Evolutionary conservation across 2,797 vertebrate genomes (phyloP).

Genomic region (Pangasius mekongensis): DNA sequence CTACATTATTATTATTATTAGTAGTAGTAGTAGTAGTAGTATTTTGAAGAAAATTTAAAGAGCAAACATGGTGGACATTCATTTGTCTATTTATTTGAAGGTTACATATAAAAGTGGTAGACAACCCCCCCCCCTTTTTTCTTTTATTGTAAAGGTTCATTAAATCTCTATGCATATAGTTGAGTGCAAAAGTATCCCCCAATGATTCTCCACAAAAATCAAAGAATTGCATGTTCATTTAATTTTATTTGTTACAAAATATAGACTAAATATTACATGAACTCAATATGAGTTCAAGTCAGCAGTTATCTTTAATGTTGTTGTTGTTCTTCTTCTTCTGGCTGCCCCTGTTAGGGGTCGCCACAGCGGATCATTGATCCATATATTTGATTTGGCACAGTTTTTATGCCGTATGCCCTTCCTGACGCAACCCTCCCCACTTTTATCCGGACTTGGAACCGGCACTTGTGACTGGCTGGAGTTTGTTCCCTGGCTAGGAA

Average conservation of each 20-base stretch:
- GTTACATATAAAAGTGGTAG: neutral
- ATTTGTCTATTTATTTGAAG: neutral
- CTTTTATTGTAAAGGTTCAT: neutral
- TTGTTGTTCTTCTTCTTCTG: no score
- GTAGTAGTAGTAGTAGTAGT: neutral
- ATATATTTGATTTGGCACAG: no score
- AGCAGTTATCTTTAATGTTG: neutral
- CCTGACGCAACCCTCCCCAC: no score
- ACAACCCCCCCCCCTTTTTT: neutral
- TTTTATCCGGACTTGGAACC: no score
- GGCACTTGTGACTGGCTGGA: no score
- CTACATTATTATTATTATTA: neutral
- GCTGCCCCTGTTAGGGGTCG: no score
- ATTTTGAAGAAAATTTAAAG: neutral
- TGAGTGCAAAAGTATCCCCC: neutral
- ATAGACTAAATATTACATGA: neutral
- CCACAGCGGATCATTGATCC: no score
- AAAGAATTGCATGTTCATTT: neutral
- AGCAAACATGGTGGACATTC: neutral
- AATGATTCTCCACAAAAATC: neutral
- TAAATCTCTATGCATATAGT: neutral
- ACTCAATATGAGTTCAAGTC: neutral
- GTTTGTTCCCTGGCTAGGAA: no score
- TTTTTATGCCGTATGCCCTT: no score
- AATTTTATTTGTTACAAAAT: neutral